Base-by-base conservation (phyloP, 2,113 vertebrate genomes). In the Tupaia tana region DNA sequence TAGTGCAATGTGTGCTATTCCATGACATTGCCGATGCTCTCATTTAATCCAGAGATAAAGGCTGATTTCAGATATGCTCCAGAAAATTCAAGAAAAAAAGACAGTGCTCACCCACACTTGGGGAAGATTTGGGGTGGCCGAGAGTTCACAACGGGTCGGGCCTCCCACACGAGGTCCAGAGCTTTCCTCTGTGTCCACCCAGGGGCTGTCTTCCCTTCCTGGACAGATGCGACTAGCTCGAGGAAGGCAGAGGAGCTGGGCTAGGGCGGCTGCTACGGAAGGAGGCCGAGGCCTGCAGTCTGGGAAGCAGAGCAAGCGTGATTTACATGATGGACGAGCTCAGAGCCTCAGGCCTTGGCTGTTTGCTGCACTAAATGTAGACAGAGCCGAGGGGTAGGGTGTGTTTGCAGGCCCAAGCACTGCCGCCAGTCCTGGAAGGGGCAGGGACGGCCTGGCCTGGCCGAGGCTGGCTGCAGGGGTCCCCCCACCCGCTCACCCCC, bases 21-120 rank as follows among this genome's bases (percentile, higher is more conserved):
- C n/a, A 27, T 20, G 18, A 6, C 0, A 0, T 10, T 1, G 27
- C 34, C 71, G 4, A 58, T 13, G 34, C 1, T 10, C 43, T n/a
- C 13, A 2, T 69, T 85, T 70, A 84, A 78, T 20, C 43, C 63
- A 29, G 54, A 87, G 59, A 31, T 61, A 58, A 86, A 93, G 81
- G 67, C 1, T 3, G 15, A 66, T 11, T 80, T 86, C 56, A 63
- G 24, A 58, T 56, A 43, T 34, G 16, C 63, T 27, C 77, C 71
- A 24, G 79, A 80, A 93, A 94, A 86, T 59, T n/a, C 54, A 66
- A 22, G 31, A 14, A 24, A 6, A 27, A 78, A 81, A 15, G 56
- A 12, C n/a, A 94, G 66, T 70, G 66, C 74, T 70, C 75, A 29
- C 20, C 3, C 25, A 6, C 58, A 59, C 25, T 74, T 90, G 69